Evolutionary conservation across 92 coral and sea anemone genomes (phyloP), one percentile per base, ranked within the genome.

Genomic region (Montipora capitata): DNA sequence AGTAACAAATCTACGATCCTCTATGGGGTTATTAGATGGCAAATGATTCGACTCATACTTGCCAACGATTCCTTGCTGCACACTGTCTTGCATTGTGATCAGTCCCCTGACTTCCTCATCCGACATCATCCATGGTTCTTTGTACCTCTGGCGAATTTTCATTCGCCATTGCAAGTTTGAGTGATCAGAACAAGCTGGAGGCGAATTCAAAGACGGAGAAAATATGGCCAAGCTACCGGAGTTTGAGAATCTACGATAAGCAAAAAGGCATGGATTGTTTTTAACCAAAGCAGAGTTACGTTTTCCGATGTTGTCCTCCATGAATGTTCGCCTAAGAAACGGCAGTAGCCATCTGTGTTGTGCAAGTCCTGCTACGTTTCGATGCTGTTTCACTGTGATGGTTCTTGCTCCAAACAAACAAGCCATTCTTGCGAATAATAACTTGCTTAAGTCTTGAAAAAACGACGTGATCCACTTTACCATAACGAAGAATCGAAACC

Each of bases 121-220:
- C 7, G 95, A 88, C 42, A 95, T 95, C 98, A 95, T 95, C 98
- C 98, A 95, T 0, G 96, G 98, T 83, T 95, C 98, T 62, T 78
- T 77, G 39, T 49, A 45, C 27, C 70, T 82, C 10, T 20, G 59
- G 39, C 87, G 87, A 59, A 61, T 59, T 43, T 58, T 82, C 40
- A 16, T 58, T 73, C 51, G 5, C 51, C 43, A 44, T 3, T 43
- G 74, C 11, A 73, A 82, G 15, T 44, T 52, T 38, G 77, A 68
- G n/a, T 18, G 85, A 39, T 39, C 40, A 35, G 13, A 57, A 59
- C 44, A 41, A 40, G 35, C 70, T 3, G 79, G 17, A 15, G 69
- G 38, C 58, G 61, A 41, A 57, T 45, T 82, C 2, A 68, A 56
- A 15, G 57, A 40, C 58, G 72, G n/a, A 5, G 12, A 57, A 13